Evolutionary conservation across 2,113 vertebrate species (phyloP), one percentile per base, ranked within the genome.

Genomic region (Syngnathus typhle): DNA sequence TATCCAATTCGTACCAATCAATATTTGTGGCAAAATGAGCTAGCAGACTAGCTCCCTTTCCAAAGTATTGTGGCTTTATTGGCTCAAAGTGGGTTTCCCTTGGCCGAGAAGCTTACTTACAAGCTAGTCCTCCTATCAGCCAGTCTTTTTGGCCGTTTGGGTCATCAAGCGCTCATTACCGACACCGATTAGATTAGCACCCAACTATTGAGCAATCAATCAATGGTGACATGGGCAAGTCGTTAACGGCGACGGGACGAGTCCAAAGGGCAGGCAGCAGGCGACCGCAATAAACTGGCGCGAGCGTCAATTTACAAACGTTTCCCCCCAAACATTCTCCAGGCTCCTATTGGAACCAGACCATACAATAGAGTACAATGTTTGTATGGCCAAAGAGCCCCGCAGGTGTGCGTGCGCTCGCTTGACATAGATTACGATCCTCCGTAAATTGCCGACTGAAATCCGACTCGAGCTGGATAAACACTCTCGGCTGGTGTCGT

Each of bases 331-430:
- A 58, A 55, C 16, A 36, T 7, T 36, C 4, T 32, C 27, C 27
- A 32, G 27, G 27, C 27, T 32, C 10, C 27, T 36, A 6, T 56
- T 6, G 23, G 23, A 27, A 56, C 21, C 16, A 56, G 32, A 36
- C 27, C 4, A 58, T 1, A 58, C 23, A 58, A 58, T 36, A 16
- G 12, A 58, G 18, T 36, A 18, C 32, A 36, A 32, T 6, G 55
- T 16, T 16, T 36, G 55, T 16, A 7, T 69, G 69, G 71, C 21
- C 64, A 77, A 69, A 61, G 62, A 21, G 21, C 2, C 49, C 13
- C 21, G 74, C 90, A 90, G 86, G 84, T 90, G 87, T 88, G 82
- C 89, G 88, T 90, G 3, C 87, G 72, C 64, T 65, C 67, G 58
- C 63, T 72, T 70, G 65, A 60, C 70, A 58, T 36, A 38, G 36